These are phyloP conservation scores for Protosalanx chinensis DNA, from an alignment of 2,797 vertebrate genomes.

Conservation along the genomic window DNA sequence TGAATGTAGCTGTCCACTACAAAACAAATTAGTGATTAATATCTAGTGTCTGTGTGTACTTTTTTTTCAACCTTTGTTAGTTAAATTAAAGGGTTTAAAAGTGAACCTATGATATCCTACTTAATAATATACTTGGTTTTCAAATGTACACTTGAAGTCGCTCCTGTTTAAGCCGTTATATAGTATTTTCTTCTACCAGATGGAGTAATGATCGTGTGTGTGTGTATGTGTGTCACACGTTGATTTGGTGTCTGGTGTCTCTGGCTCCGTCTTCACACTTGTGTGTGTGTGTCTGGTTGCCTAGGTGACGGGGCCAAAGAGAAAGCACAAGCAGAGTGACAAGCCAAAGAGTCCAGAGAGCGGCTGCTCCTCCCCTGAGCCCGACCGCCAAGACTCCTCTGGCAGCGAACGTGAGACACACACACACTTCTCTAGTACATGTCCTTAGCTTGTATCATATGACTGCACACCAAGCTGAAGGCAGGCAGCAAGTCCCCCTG, in stretches of 20 bases:
- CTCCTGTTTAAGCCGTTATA: too few relatives aligned
- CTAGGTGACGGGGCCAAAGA: conserved; percentile 91
- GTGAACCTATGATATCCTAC: background rate
- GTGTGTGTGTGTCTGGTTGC: conserved; percentile 8
- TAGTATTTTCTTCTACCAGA: background rate
- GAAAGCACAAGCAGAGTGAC: conserved; percentile 85
- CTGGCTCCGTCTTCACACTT: background rate
- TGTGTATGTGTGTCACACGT: conserved; percentile 9
- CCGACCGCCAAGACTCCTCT: conserved; percentile 91
- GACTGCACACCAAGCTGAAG: too few relatives aligned
- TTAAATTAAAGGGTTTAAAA: background rate
- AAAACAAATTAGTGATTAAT: background rate
- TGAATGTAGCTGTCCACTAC: conserved; percentile 7
- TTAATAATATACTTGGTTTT: background rate
- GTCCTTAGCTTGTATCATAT: too few relatives aligned
- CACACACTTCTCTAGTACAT: background rate
- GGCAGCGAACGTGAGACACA: conserved; percentile 86
- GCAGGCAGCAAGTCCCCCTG: too few relatives aligned
- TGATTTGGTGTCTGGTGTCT: conserved; percentile 15
- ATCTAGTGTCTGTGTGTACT: too few relatives aligned
- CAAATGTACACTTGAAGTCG: background rate
- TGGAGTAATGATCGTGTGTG: conserved; percentile 6
- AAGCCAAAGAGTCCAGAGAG: conserved; percentile 86
- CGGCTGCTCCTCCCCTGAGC: conserved; percentile 94
- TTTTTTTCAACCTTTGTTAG: conserved; percentile 1